Conservation (phyloP, 2,113 vertebrate genomes). For the Myotis yumanensis region DNA sequence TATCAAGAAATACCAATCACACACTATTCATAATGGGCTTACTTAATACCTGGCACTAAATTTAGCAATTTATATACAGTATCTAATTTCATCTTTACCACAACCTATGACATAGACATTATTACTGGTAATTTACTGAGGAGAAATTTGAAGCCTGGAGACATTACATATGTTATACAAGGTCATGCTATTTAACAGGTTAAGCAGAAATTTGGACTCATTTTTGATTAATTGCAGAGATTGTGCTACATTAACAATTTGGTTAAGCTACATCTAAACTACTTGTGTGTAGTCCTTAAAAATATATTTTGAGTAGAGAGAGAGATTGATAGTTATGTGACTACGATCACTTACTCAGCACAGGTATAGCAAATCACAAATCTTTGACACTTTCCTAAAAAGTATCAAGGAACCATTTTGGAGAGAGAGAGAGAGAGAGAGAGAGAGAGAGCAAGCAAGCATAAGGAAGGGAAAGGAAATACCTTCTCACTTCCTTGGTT, state of each 20-base stretch:
- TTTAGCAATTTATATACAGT: background rate
- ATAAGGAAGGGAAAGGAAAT: background rate
- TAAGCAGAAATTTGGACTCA: conserved; percentile 33
- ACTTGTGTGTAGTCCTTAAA: background rate
- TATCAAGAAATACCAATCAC: background rate
- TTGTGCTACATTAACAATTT: background rate
- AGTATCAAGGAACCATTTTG: background rate
- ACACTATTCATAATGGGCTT: background rate
- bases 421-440: no score
- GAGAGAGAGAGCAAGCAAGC: fast-evolving
- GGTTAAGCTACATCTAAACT: background rate
- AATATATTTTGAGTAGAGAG: background rate
- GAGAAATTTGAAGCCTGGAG: conserved; percentile 3
- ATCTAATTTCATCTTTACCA: conserved; percentile 1
- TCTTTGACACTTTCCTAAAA: background rate
- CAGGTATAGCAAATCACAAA: background rate
- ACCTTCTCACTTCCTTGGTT: background rate
- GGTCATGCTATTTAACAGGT: conserved; percentile 7
- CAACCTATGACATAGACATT: background rate
- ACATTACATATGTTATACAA: background rate
- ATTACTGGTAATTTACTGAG: conserved; percentile 7
- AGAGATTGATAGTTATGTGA: background rate
- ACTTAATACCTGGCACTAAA: background rate
- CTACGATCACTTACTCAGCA: background rate
- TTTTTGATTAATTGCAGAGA: background rate